Conservation (phyloP, 2,797 vertebrate species). For the Macroramphosus scolopax region DNA sequence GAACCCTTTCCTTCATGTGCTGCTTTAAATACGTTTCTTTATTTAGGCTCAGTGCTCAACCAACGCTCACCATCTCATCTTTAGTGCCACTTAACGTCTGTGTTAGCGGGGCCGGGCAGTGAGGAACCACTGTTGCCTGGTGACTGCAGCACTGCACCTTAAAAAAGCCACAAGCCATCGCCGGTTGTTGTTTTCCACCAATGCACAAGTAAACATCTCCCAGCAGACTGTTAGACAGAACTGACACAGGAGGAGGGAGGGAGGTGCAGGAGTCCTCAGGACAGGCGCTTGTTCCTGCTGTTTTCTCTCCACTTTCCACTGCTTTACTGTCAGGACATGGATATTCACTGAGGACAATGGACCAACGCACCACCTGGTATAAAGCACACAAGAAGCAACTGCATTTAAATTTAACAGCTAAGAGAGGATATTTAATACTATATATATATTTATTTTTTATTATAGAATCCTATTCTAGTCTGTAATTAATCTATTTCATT, state of each 20-base stretch:
- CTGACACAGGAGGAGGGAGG: neutral
- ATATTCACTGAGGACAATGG: constrained; percentile 29
- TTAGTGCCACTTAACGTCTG: constrained; percentile 10
- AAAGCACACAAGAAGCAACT: constrained; percentile 9
- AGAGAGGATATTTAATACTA: constrained; percentile 10
- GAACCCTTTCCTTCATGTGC: no score
- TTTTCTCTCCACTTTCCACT: constrained; percentile 25
- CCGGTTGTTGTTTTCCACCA: constrained; percentile 1
- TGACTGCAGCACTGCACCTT: constrained; percentile 34
- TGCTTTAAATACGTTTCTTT: no score
- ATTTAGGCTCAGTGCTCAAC: no score
- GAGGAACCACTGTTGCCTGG: constrained; percentile 43
- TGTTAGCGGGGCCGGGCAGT: constrained; percentile 11
- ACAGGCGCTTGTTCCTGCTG: constrained; percentile 24
- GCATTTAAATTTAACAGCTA: constrained; percentile 18
- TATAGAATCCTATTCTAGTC: constrained; percentile 15
- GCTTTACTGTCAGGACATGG: constrained; percentile 28
- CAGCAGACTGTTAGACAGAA: constrained; percentile 15
- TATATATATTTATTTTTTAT: constrained; percentile 7
- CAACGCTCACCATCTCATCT: constrained; percentile 11
- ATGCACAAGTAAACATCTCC: constrained; percentile 18
- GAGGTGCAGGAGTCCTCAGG: constrained; percentile 1
- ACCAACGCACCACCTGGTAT: constrained; percentile 13
- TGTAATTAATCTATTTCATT: constrained; percentile 36
- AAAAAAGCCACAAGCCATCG: constrained; percentile 23